Conservation (phyloP, 2,797 vertebrate species). For the Dallia pectoralis region DNA sequence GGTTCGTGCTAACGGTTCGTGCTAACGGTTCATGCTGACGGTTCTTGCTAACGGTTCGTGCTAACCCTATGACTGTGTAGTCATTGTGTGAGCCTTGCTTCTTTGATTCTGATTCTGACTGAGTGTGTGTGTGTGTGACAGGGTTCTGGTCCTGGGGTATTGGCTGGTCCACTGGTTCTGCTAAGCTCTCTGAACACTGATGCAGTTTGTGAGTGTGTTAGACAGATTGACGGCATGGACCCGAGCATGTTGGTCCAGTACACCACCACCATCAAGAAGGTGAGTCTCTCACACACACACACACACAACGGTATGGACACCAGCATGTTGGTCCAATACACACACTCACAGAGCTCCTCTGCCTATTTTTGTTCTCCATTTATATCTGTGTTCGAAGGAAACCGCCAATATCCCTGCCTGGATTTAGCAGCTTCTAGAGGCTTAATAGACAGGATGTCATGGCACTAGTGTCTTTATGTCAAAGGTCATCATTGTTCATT, state of each 20-base stretch:
- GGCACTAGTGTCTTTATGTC: not conserved
- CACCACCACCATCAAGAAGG: slow-evolving; percentile 88
- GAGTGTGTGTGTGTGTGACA: slow-evolving; percentile 40
- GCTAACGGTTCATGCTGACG: slow-evolving; percentile 15
- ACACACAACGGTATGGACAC: too few species aligned
- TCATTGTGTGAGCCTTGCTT: slow-evolving; percentile 6
- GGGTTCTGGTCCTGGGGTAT: slow-evolving; percentile 51
- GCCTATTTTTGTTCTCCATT: not conserved
- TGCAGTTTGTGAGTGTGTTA: slow-evolving; percentile 85
- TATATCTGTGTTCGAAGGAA: not conserved
- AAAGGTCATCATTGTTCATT: not conserved
- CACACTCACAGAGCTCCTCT: not conserved
- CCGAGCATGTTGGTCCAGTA: slow-evolving; percentile 87
- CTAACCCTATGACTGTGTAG: slow-evolving; percentile 7
- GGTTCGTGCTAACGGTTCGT: slow-evolving; percentile 45
- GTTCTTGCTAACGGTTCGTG: slow-evolving; percentile 33
- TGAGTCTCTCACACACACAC: slow-evolving; percentile 45
- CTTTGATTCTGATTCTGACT: slow-evolving; percentile 11
- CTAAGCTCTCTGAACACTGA: slow-evolving; percentile 90
- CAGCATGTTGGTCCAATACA: too few species aligned
- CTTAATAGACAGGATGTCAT: not conserved
- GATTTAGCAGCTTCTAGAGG: not conserved
- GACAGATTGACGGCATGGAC: slow-evolving; percentile 88
- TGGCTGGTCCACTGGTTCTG: slow-evolving; percentile 53
- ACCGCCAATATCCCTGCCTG: not conserved